Conservation (phyloP, 2,888 invertebrate genomes). For the Leucoma salicis region DNA sequence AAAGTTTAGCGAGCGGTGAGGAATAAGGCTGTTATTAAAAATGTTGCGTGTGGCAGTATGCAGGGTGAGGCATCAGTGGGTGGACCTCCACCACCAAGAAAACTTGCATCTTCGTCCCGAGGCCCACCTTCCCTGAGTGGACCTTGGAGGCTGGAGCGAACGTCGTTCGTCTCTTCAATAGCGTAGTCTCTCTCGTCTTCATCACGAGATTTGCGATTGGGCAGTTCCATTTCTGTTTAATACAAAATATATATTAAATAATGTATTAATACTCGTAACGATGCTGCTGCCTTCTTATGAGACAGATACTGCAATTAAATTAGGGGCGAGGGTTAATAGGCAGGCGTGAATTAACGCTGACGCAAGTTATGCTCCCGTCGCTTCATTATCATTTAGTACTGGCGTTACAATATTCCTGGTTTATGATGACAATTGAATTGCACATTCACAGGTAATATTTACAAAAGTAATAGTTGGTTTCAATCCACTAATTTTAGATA, state of each 20-base stretch:
- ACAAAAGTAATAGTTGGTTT: too few species aligned
- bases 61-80: conserved; percentile 43
- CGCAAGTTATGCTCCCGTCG: not conserved
- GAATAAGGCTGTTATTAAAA: conserved; percentile 64
- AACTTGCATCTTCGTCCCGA: conserved; percentile 67
- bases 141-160: conserved; percentile 85
- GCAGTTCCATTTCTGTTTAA: conserved; percentile 83
- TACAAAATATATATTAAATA: not conserved
- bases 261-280: not conserved
- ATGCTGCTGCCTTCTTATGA: not conserved
- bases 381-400: not conserved
- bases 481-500: too few species aligned
- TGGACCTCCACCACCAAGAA: conserved; percentile 63
- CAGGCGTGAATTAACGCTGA: not conserved
- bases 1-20: conserved; percentile 66
- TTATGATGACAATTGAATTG: too few species aligned
- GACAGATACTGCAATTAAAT: not conserved
- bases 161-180: conserved; percentile 72
- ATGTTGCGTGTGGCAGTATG: conserved; percentile 47
- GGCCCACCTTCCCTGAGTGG: conserved; percentile 84
- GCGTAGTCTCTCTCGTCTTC: conserved; percentile 69
- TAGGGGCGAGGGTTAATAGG: not conserved
- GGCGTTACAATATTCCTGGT: not conserved
- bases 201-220: conserved; percentile 75
- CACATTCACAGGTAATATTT: too few species aligned